Evolutionary conservation across 2,888 invertebrate genomes (phyloP), one percentile per base, ranked within the genome.

Genomic region (Napeogenes sylphis): DNA sequence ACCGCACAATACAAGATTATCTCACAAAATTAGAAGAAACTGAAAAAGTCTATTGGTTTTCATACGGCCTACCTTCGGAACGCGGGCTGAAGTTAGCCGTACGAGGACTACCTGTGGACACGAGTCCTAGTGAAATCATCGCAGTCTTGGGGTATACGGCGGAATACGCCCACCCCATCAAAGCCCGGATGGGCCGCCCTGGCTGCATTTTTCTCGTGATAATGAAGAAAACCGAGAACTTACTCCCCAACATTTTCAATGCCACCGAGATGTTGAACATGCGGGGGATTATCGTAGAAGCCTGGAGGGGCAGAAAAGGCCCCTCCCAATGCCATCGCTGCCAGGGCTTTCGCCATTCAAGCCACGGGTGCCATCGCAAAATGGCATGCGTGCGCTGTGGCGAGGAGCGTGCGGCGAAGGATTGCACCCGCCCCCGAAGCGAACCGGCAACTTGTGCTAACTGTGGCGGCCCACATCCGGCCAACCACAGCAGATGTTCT

Each of bases 41-140:
- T 0, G 47, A 47, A 14, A 51, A 13, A 0, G n/a, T 69, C 6
- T 53, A 45, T 1, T 72, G 69, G 70, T 69, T 67, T 56, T 64
- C 54, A 0, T 68, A 65, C 65, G 62, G 65, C 0, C 63, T 62
- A 0, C 65, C 64, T 2, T 55, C 63, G 8, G 68, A 69, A 10
- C 54, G 46, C 2, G 54, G 63, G 12, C 42, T 65, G 0, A 69
- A 67, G 53, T 61, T 68, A 5, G 68, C 61, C 4, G 59, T 68
- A 13, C 21, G 59, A 3, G 62, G 58, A 3, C 58, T 58, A 0
- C 55, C 58, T 1, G 58, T 33, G 4, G 51, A 58, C 32, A 58
- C 55, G 5, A 10, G 35, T 13, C 38, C 13, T 3, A n/a, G 5
- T 3, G 54, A 54, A 4, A 54, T 54, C 54, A 8, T 2, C 14